Evolutionary conservation across 2,113 vertebrate species (phyloP).

Genomic region (Dendrocopos noguchii): DNA sequence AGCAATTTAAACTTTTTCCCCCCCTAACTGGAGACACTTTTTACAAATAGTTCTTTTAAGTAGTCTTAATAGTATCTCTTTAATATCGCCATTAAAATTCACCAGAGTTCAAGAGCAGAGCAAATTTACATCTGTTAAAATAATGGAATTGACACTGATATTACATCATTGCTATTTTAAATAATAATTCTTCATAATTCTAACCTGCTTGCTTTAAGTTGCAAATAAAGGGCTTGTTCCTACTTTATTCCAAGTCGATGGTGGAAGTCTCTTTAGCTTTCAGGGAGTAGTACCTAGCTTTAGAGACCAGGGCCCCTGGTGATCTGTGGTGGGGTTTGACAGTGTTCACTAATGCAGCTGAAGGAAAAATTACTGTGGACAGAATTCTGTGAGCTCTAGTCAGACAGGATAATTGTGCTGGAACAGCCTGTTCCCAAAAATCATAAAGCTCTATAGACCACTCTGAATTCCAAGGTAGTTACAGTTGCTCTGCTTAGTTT

Average conservation of each 20-base stretch:
- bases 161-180: constrained; percentile 79
- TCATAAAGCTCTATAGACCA: background rate
- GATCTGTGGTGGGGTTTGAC: background rate
- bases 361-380: background rate
- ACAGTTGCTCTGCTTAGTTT: constrained; percentile 10
- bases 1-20: constrained; percentile 58
- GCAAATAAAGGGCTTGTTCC: constrained; percentile 63
- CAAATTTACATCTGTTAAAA: constrained; percentile 78
- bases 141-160: constrained; percentile 78
- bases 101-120: constrained; percentile 77
- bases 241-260: constrained; percentile 36
- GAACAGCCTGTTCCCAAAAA: background rate
- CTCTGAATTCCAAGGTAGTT: background rate
- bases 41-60: constrained; percentile 74
- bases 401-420: background rate
- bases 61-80: constrained; percentile 79
- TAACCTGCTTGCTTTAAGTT: constrained; percentile 71
- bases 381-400: background rate
- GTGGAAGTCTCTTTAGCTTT: constrained; percentile 31
- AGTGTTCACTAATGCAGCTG: background rate
- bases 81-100: constrained; percentile 79
- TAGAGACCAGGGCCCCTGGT: background rate
- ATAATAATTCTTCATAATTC: constrained; percentile 74
- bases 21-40: constrained; percentile 35
- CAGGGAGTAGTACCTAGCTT: constrained; percentile 8